Evolutionary conservation across 2,797 vertebrate genomes (phyloP), one percentile per base, ranked within the genome.

Genomic region (Momotus momota): DNA sequence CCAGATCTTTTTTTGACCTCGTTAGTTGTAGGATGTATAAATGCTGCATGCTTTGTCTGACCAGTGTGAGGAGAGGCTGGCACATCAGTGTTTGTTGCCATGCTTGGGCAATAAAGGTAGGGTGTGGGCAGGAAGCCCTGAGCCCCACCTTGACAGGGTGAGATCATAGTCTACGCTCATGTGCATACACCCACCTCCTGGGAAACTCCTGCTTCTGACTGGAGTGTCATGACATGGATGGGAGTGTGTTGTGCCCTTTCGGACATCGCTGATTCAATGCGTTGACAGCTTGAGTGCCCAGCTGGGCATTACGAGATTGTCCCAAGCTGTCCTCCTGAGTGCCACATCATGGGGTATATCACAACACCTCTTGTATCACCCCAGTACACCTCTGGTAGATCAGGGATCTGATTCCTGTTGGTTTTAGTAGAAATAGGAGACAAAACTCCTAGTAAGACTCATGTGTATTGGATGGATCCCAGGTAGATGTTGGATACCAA

Each of bases 31-130:
- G 57, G 67, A 58, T 5, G 18, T 65, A 31, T 26, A 58, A 45
- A 19, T 45, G 25, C 33, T 62, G 57, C 0, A 1, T 16, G 29
- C 15, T 48, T 1, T 2, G 14, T 22, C n/a, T 23, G 40, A 26
- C 38, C 38, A 26, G 21, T 2, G 14, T 2, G 6, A 55, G 57
- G 20, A 54, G 48, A 46, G 33, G 58, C 48, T 72, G 35, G 26
- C 22, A 38, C 31, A 38, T 19, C 14, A 33, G 26, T 57, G 31
- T 26, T 33, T 55, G 49, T 41, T 29, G 55, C 35, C 3, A 0
- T 2, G 3, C 16, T 14, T 43, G 66, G 31, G 31, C 51, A 52
- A 26, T 35, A 14, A 52, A 29, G 33, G 57, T 65, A 25, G 20
- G 25, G 25, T 25, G 51, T 51, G 67, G 22, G 22, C 54, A 55